These are phyloP conservation scores for Chouioia cunea DNA, from an alignment of 2,888 invertebrate genomes.

Conservation along the genomic window DNA sequence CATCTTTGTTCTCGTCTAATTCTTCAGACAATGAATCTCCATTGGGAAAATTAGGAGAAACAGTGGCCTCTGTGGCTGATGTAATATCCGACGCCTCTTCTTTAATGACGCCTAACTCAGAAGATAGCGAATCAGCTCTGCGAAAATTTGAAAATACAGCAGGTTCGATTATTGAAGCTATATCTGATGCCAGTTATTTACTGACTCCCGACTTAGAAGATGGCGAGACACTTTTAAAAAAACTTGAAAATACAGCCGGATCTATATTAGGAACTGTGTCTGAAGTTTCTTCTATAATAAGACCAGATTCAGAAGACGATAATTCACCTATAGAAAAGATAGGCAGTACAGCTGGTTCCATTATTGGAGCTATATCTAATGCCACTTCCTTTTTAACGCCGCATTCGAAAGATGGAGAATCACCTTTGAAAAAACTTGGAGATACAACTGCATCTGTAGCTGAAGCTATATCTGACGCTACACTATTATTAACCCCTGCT, in stretches of 20 bases:
- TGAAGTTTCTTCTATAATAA: too few species aligned
- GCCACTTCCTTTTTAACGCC: too few species aligned
- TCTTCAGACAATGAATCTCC: slow-evolving; percentile 6
- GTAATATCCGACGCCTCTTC: slow-evolving; percentile 1
- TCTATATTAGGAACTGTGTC: neutral
- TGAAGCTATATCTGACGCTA: slow-evolving; percentile 1
- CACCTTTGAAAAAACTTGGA: slow-evolving; percentile 10
- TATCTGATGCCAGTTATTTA: too few species aligned
- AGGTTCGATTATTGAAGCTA: too few species aligned
- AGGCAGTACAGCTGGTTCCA: neutral
- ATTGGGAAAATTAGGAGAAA: neutral
- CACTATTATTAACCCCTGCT: neutral
- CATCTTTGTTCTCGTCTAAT: neutral
- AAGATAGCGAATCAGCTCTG: neutral
- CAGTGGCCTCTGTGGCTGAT: neutral
- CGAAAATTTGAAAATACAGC: too few species aligned
- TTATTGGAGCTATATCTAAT: neutral
- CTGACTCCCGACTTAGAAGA: neutral
- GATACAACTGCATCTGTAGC: neutral
- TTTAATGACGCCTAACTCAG: neutral
- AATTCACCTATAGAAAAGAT: slow-evolving; percentile 2
- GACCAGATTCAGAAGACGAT: neutral
- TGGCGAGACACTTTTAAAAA: neutral
- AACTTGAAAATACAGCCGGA: slow-evolving; percentile 4
- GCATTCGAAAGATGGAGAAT: neutral